These are phyloP conservation scores for Malacoctenus gilli DNA, from an alignment of 2,797 vertebrate species.

Conservation along the genomic window DNA sequence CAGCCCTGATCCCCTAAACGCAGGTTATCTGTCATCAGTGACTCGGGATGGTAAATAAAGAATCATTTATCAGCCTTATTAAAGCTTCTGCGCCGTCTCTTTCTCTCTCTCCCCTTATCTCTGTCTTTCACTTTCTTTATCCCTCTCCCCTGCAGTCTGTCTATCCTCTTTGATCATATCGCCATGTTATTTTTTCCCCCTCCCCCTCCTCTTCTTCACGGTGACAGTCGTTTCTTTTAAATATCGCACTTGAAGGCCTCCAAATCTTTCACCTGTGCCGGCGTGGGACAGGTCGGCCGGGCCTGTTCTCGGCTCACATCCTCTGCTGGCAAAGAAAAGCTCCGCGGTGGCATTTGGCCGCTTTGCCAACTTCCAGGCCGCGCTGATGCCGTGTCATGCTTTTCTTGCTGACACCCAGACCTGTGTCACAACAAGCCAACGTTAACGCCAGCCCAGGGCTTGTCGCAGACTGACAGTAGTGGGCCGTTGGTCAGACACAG, in stretches of 20 bases:
- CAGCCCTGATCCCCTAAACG: slow-evolving; percentile 71
- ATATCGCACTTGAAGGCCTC: slow-evolving; percentile 19
- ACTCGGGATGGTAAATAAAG: slow-evolving; percentile 72
- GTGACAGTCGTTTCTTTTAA: slow-evolving; percentile 41
- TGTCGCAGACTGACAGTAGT: slow-evolving; percentile 74
- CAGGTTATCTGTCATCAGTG: slow-evolving; percentile 76
- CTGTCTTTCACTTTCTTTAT: slow-evolving; percentile 34
- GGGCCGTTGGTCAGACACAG: slow-evolving; percentile 73
- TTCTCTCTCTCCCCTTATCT: slow-evolving; percentile 51
- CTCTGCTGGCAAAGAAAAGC: not conserved
- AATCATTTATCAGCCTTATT: slow-evolving; percentile 70
- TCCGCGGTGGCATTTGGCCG: slow-evolving; percentile 45
- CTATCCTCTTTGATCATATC: slow-evolving; percentile 49
- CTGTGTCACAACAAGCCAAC: slow-evolving; percentile 71
- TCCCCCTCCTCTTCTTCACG: too few species aligned
- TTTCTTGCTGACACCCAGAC: slow-evolving; percentile 69
- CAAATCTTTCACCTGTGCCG: slow-evolving; percentile 29
- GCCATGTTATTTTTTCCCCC: not conserved
- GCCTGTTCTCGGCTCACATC: slow-evolving; percentile 4
- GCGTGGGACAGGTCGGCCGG: slow-evolving; percentile 30
- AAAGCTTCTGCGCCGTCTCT: slow-evolving; percentile 45
- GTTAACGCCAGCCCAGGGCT: slow-evolving; percentile 46
- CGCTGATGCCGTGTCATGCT: slow-evolving; percentile 62
- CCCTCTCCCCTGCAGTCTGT: slow-evolving; percentile 30
- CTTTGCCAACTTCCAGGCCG: slow-evolving; percentile 30